Percentiles rank a stretch among this genome's conserved stretches.
Conservation (phyloP, 2,888 invertebrate genomes). For the Rhamphomyia laevipes region DNA sequence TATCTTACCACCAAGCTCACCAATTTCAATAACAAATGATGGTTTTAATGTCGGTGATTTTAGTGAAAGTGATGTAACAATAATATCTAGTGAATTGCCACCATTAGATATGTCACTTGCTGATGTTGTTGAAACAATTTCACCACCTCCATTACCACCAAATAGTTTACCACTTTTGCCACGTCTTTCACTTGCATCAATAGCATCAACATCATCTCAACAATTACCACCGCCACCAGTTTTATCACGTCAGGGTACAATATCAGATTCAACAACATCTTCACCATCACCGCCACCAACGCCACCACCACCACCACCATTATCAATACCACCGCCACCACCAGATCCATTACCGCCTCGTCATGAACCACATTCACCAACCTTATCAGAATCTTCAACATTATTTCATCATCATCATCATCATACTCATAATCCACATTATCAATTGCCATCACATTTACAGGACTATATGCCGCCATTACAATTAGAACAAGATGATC, state of each 20-base stretch:
- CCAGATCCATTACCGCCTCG: slow-evolving; percentile 15
- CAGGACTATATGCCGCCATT: neutral
- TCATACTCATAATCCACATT: neutral
- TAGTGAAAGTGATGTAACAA: neutral
- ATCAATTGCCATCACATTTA: too few species aligned
- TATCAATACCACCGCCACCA: slow-evolving; percentile 9
- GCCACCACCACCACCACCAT: slow-evolving; percentile 12
- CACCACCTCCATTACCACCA: slow-evolving; percentile 32
- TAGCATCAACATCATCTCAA: slow-evolving; percentile 44
- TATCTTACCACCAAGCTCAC: slow-evolving; percentile 21
- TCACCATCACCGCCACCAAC: slow-evolving; percentile 23
- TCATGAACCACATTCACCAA: neutral
- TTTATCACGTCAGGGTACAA: neutral
- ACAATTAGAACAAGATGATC: neutral
- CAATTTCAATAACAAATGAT: neutral
- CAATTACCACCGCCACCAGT: slow-evolving; percentile 17
- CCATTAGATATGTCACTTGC: slow-evolving; percentile 8
- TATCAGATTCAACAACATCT: neutral
- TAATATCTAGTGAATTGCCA: neutral
- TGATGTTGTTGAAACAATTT: slow-evolving; percentile 18
- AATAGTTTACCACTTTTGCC: neutral
- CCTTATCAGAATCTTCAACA: neutral
- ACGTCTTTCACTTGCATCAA: neutral
- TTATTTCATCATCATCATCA: neutral
- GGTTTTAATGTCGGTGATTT: neutral